Base-by-base conservation (phyloP, 1,140 invertebrate species). In the Charaxes varanes region DNA sequence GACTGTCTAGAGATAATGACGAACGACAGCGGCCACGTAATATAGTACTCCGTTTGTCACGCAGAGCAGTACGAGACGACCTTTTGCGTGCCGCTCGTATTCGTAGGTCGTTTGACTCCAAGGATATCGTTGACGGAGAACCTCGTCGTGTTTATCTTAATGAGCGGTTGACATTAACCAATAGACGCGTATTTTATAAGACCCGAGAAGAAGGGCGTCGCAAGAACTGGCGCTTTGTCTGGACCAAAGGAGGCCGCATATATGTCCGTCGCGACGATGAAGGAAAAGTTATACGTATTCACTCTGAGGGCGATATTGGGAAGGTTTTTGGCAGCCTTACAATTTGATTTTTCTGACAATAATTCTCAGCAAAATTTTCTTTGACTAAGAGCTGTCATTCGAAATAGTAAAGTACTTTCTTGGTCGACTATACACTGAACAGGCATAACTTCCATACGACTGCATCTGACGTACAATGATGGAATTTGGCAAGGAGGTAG, bases 181-280 rank as follows among this genome's bases (percentile, higher is more conserved):
- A 48, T 8, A 14, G 26, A 5, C 8, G 17, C 2, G 5, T 46
- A 1, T 46, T 46, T 27, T 46, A 34, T 16, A 33, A 34, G 21
- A 13, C 35, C 0, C 30, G 35, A 6, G 36, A 46, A 17, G 28
- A 38, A 16, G 34, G 43, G 3, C 10, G 35, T 4, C 3, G 6
- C 7, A 23, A 18, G 14, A 11, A n/a, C 6, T 47, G 44, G 44
- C 31, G 23, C 3, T 41, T 30, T 14, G 12, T 36, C 3, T 41
- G 44, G 38, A 47, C 44, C 1, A 32, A 37, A 1, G 32, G 38
- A 1, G 45, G 45, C 2, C 16, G 32, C 10, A 36, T 48, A 4
- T 48, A 12, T 21, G 38, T 33, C 6, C 23, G 45, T 1, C 44
- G 23, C 0, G 31, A 38, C 3, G n/a, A n/a, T n/a, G n/a, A n/a